Conservation (phyloP, 2,113 vertebrate genomes). For the Craseonycteris thonglongyai region DNA sequence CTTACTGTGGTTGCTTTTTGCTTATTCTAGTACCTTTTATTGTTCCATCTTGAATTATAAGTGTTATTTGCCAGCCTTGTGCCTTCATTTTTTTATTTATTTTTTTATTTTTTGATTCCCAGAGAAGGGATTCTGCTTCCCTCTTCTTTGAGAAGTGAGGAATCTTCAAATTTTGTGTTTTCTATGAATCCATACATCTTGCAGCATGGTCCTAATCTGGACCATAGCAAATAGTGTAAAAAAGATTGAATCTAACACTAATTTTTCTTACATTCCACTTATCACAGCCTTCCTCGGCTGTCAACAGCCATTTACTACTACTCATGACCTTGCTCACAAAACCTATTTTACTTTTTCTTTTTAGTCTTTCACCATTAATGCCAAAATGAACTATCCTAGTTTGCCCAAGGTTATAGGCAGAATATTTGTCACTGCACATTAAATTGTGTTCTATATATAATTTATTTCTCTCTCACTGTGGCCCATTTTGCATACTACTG, state of each 20-base stretch:
- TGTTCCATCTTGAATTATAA: slow-evolving; percentile 16
- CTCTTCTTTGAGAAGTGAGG: slow-evolving; percentile 14
- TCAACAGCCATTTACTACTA: slow-evolving; percentile 8
- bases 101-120: not conserved
- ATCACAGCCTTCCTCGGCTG: not conserved
- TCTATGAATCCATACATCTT: slow-evolving; percentile 16
- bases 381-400: not conserved
- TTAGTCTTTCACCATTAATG: not conserved
- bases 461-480: not conserved
- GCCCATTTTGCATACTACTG: not conserved
- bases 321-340: slow-evolving; percentile 41
- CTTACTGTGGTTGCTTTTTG: not conserved
- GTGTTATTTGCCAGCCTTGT: not conserved
- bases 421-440: slow-evolving; percentile 14
- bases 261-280: slow-evolving; percentile 7
- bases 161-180: slow-evolving; percentile 30
- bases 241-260: slow-evolving; percentile 15
- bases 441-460: not conserved
- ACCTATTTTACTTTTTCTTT: slow-evolving; percentile 13
- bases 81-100: not conserved
- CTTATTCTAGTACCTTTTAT: not conserved
- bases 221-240: not conserved
- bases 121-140: slow-evolving; percentile 19
- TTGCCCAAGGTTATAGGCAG: not conserved
- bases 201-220: slow-evolving; percentile 2